Evolutionary conservation across 2,888 invertebrate species (phyloP), one percentile per base, ranked within the genome.

Genomic region (Drosophila monieri): DNA sequence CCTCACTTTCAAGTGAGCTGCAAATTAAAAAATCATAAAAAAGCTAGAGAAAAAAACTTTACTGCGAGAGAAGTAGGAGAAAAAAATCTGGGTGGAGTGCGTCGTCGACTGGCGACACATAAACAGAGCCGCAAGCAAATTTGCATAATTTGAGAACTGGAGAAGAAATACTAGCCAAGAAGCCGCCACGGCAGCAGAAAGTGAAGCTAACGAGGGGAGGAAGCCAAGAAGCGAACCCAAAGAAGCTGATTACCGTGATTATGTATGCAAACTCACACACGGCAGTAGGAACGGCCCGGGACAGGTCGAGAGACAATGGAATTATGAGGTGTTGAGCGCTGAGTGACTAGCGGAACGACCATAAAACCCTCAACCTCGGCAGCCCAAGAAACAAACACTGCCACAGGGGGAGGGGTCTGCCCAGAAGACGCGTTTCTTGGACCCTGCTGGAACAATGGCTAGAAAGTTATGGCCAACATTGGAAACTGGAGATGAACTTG

Each of bases 241-340:
- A 80, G 80, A 74, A 73, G 69, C 85, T 80, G 83, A 80, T 80
- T 80, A 80, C 75, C 73, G 47, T 79, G 68, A 80, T 85, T 80
- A 81, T 81, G 77, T 79, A 80, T 85, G 80, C 80, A 80, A 56
- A 65, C 60, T 53, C 66, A 61, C 39, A 70, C 43, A 51, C 43
- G 60, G 60, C 62, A 46, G 41, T 49, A 55, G 59, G 55, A 49
- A 58, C 61, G 48, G 55, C 18, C n/a, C 66, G 46, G 39, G 59
- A 64, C 60, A 57, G 60, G 53, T 65, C 65, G 70, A 67, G 77
- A 88, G 76, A 85, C 85, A 85, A 85, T 85, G 75, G 85, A 85
- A 88, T 88, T 85, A 88, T 80, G 85, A 85, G 86, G 88, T 88
- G 85, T 88, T 87, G 87, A 85, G 64, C 67, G 83, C 57, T 67